These are phyloP conservation scores for Phortica magna DNA, from an alignment of 2,888 invertebrate species.

Conservation along the genomic window DNA sequence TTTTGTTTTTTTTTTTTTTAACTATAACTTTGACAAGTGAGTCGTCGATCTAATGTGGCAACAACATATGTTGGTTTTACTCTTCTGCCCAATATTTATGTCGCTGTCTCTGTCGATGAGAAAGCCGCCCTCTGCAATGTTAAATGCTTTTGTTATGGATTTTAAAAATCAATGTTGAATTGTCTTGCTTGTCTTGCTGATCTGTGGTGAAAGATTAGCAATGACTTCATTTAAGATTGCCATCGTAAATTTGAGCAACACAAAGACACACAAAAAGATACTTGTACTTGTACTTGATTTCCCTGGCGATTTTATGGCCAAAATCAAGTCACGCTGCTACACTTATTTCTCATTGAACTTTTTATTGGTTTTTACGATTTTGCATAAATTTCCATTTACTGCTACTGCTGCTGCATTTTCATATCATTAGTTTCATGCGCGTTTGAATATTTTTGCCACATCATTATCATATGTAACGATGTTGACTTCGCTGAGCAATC, in stretches of 20 bases:
- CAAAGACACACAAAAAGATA: background rate
- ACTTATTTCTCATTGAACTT: constrained; percentile 31
- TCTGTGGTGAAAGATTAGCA: constrained; percentile 5
- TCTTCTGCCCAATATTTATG: background rate
- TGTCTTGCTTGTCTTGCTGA: constrained; percentile 39
- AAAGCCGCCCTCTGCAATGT: background rate
- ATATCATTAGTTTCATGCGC: constrained; percentile 57
- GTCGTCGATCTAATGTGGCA: constrained; percentile 78
- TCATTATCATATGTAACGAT: constrained; percentile 75
- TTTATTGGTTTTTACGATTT: constrained; percentile 40
- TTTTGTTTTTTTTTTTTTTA: constrained; percentile 43
- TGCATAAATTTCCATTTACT: constrained; percentile 43
- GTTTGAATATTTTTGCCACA: constrained; percentile 23
- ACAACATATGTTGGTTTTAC: constrained; percentile 76
- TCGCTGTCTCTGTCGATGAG: background rate
- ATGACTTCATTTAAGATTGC: constrained; percentile 67
- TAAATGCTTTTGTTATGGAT: background rate
- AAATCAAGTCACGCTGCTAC: background rate
- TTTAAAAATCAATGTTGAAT: constrained; percentile 25
- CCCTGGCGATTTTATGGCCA: constrained; percentile 6
- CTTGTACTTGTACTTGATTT: background rate
- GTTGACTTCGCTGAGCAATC: constrained; percentile 61
- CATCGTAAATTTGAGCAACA: constrained; percentile 43
- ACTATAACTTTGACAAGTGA: constrained; percentile 72
- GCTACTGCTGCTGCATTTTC: constrained; percentile 54